These are phyloP conservation scores for Paracanthobrama guichenoti DNA, from an alignment of 2,113 vertebrate genomes.

Conservation along the genomic window DNA sequence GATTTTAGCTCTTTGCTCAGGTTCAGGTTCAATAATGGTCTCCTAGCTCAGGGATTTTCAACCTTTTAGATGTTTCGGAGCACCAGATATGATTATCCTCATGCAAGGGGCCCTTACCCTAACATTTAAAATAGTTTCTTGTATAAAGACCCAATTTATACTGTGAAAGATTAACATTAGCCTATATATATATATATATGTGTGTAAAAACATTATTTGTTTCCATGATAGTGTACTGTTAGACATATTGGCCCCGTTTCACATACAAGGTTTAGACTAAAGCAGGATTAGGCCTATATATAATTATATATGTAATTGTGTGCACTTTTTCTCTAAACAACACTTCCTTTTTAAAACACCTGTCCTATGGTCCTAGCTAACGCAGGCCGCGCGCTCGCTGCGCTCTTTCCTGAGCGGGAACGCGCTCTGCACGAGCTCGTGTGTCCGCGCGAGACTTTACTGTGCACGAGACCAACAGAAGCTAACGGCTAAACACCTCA, in stretches of 20 bases:
- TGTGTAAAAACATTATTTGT: too few species aligned
- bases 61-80: background rate
- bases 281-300: too few species aligned
- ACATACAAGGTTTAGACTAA: too few species aligned
- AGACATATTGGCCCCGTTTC: too few species aligned
- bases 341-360: background rate
- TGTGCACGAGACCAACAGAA: constrained; percentile 23
- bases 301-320: too few species aligned
- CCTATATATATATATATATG: too few species aligned
- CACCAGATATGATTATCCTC: too few species aligned
- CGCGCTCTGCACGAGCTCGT: constrained; percentile 15
- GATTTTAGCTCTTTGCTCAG: background rate
- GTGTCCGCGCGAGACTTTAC: constrained; percentile 5
- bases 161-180: too few species aligned
- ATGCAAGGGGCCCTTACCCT: background rate
- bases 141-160: background rate
- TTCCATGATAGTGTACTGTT: background rate
- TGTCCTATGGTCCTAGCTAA: background rate
- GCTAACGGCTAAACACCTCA: constrained; percentile 31
- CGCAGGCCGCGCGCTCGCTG: constrained; percentile 20
- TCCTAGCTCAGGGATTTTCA: background rate
- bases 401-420: constrained; percentile 14
- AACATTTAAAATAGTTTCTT: background rate
- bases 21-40: background rate
- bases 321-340: background rate